phyloP scores from a whole-genome alignment of 2,888 invertebrate species.

The Gastrophysa polygoni region DNA sequence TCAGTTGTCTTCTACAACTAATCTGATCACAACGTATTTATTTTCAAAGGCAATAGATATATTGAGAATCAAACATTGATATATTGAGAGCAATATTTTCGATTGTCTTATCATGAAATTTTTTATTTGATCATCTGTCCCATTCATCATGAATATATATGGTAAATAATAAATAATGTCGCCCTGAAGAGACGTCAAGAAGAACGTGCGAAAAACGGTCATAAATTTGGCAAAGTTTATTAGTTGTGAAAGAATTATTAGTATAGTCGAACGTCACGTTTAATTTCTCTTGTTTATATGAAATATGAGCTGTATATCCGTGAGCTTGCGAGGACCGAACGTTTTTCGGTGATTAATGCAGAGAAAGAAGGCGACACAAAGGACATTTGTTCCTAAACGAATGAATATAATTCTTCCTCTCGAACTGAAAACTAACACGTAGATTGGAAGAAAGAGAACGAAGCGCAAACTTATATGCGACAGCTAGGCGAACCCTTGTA shows the following conservation, averaged over 20 bases:
- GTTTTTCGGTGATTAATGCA: slow-evolving; percentile 19
- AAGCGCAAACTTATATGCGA: no score
- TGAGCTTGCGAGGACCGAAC: slow-evolving; percentile 17
- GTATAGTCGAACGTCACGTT: slow-evolving; percentile 23
- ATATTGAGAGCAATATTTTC: no score
- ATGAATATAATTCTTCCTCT: background rate
- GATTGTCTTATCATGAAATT: no score
- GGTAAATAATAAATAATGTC: background rate
- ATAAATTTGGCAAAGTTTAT: slow-evolving; percentile 30
- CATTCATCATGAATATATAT: background rate
- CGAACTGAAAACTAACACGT: no score
- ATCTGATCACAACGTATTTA: no score
- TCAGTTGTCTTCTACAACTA: no score
- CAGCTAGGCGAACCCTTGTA: no score
- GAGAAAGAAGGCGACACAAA: background rate
- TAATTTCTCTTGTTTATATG: slow-evolving; percentile 30
- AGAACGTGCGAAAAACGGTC: slow-evolving; percentile 24
- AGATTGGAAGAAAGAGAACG: no score
- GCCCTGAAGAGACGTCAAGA: background rate
- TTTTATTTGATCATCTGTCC: no score
- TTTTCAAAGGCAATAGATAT: no score
- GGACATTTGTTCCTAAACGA: background rate
- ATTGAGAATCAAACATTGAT: no score
- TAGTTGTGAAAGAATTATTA: slow-evolving; percentile 34
- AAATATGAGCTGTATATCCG: slow-evolving; percentile 25